phyloP scores from a whole-genome alignment of 2,888 invertebrate species.

The Agelastica alni region DNA sequence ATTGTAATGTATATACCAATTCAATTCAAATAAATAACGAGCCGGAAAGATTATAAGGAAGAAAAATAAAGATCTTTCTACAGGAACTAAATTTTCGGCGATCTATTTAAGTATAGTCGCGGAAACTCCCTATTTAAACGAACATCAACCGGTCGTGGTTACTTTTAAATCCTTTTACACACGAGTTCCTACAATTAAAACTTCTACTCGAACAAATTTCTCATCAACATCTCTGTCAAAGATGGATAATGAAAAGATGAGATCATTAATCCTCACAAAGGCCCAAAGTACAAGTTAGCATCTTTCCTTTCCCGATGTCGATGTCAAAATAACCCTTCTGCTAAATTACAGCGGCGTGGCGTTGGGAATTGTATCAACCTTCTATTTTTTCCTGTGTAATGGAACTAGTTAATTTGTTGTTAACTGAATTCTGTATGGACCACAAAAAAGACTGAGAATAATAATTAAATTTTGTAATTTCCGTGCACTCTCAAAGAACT shows the following conservation, averaged over 20 bases:
- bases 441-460: too few species aligned
- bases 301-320: conserved; percentile 36
- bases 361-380: not conserved
- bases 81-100: too few species aligned
- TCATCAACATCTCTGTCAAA: conserved; percentile 16
- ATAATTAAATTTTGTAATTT: too few species aligned
- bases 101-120: too few species aligned
- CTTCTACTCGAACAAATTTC: conserved; percentile 16
- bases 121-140: not conserved
- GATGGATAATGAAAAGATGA: conserved; percentile 35
- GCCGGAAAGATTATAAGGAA: too few species aligned
- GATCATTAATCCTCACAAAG: conserved; percentile 38
- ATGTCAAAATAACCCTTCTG: conserved; percentile 36
- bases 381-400: too few species aligned
- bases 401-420: too few species aligned
- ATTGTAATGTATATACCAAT: too few species aligned
- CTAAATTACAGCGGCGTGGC: conserved; percentile 28
- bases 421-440: too few species aligned
- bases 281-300: conserved; percentile 41
- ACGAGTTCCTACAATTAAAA: conserved; percentile 11
- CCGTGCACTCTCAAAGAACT: too few species aligned
- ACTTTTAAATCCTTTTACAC: conserved; percentile 5
- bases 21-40: too few species aligned
- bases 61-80: too few species aligned
- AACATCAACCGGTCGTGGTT: not conserved